A percentile compares a stretch with the other conserved stretches of the same genome.
These are phyloP conservation scores for Psophia crepitans DNA, from an alignment of 2,113 vertebrate genomes.

Conservation along the genomic window DNA sequence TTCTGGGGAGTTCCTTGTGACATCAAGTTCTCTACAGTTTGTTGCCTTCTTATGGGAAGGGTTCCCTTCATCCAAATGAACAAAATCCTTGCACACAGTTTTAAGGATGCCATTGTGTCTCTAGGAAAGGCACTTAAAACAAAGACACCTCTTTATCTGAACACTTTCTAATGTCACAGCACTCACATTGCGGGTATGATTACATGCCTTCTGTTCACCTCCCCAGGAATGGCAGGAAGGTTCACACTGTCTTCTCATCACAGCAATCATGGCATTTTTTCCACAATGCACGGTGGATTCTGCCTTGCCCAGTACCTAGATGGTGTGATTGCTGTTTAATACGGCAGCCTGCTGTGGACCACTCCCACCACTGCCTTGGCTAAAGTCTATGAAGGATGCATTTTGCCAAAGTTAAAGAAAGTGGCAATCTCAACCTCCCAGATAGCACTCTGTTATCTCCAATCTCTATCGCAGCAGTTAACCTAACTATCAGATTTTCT, in stretches of 20 bases:
- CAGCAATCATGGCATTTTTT: not conserved
- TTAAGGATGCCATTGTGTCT: not conserved
- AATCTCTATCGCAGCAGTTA: slow-evolving; percentile 15
- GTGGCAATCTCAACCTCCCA: not conserved
- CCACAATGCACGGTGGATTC: not conserved
- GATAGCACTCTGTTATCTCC: not conserved
- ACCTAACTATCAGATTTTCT: not conserved
- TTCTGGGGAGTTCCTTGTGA: not conserved
- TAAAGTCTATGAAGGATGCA: not conserved
- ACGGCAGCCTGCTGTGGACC: not conserved
- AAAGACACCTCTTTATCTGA: not conserved
- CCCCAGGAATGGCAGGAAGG: not conserved
- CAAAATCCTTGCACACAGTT: fast-evolving
- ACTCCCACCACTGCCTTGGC: not conserved
- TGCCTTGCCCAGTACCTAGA: not conserved
- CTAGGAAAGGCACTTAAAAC: not conserved
- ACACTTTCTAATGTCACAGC: not conserved
- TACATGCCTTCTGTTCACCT: not conserved
- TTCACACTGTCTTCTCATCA: not conserved
- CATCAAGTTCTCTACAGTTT: not conserved
- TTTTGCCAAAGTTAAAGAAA: not conserved
- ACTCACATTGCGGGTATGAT: not conserved
- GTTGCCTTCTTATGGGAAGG: not conserved
- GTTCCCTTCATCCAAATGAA: not conserved
- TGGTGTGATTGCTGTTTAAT: not conserved